Evolutionary conservation across 2,888 invertebrate genomes (phyloP).

Genomic region (Zele albiditarsus): DNA sequence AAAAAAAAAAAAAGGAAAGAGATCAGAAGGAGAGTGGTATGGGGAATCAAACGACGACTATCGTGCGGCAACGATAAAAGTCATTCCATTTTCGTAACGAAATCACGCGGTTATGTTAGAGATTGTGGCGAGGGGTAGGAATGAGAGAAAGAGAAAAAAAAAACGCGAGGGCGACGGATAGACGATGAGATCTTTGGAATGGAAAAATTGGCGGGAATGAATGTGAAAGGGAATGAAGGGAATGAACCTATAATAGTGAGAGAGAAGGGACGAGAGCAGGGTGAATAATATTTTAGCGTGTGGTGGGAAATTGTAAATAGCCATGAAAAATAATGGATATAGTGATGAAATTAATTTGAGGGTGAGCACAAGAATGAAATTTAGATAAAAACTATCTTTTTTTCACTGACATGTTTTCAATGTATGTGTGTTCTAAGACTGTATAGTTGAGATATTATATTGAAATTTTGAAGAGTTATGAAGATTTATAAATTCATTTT

Average conservation of each 20-base stretch:
- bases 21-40: background rate
- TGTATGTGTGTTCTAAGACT: no score
- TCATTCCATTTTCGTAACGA: constrained; percentile 39
- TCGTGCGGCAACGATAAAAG: constrained; percentile 38
- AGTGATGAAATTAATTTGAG: no score
- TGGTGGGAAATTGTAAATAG: background rate
- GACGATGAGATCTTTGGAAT: background rate
- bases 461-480: no score
- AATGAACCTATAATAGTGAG: background rate
- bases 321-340: no score
- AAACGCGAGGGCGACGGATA: background rate
- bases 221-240: background rate
- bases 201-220: constrained; percentile 3
- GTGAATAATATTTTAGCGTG: background rate
- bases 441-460: no score
- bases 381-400: no score
- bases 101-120: constrained; percentile 26
- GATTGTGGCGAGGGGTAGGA: background rate
- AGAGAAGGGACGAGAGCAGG: background rate
- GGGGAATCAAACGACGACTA: constrained; percentile 21
- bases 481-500: no score
- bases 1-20: background rate
- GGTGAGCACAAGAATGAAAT: no score
- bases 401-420: no score
- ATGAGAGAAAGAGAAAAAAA: background rate